These are phyloP conservation scores for Euleptes europaea DNA, from an alignment of 2,113 vertebrate genomes.

Conservation along the genomic window DNA sequence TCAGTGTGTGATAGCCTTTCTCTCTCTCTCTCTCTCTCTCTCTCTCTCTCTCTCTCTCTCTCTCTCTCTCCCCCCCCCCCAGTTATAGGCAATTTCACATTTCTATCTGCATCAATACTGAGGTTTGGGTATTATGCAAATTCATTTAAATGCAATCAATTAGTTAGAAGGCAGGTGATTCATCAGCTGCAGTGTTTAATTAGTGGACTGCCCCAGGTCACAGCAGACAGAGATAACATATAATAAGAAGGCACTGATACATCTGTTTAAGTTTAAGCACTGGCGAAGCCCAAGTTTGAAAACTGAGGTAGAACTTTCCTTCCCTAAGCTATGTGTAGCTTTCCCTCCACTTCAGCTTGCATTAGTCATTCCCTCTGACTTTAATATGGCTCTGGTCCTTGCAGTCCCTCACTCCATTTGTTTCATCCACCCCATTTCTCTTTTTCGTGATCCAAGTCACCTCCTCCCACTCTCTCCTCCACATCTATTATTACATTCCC, in stretches of 20 bases:
- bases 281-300: neutral
- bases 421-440: neutral
- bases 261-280: neutral
- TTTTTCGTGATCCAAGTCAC: constrained; percentile 6
- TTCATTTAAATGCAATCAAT: neutral
- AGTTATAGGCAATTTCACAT: no score
- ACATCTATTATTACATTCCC: neutral
- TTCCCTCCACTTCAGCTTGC: neutral
- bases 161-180: neutral
- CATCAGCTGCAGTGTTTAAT: neutral
- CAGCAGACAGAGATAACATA: neutral
- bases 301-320: neutral
- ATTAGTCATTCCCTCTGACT: neutral
- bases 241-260: neutral
- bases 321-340: neutral
- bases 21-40: accelerated
- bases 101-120: neutral
- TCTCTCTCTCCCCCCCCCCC: accelerated
- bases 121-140: neutral
- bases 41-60: neutral
- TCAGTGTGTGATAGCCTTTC: neutral
- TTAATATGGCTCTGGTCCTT: neutral
- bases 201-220: neutral
- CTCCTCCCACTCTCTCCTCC: neutral
- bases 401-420: neutral